Evolutionary conservation across 2,888 invertebrate species (phyloP), one percentile per base, ranked within the genome.

Genomic region (Heliconius cydno): DNA sequence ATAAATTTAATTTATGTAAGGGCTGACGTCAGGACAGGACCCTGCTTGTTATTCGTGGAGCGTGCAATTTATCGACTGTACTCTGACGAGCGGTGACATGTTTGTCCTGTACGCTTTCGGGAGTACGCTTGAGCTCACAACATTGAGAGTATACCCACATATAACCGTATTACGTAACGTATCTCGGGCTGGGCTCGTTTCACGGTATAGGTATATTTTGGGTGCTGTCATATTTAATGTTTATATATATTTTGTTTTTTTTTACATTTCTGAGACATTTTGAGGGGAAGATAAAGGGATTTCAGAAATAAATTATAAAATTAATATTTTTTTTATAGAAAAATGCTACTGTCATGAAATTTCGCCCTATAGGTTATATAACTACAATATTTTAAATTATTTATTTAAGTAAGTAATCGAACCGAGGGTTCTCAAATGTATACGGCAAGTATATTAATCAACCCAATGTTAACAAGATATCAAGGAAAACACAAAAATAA

Each of bases 1-100:
- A 93, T 93, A 92, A 93, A 94, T 93, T 94, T 91, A 93, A 94
- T 93, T 94, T 92, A 92, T 93, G 91, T 91, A 88, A 88, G 89
- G 89, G 89, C 87, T 91, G 92, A 90, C 90, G 89, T 90, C 87
- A 89, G 86, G 86, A 73, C 80, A 81, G 82, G 82, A 80, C 84
- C 85, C 89, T 90, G 89, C 89, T 93, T 93, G 90, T 88, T 92
- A 93, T 93, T 93, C 93, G 87, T 85, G 81, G 84, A 85, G 89
- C 90, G 90, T 90, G 89, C 89, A 87, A 89, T 90, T 92, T 91
- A 92, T 91, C 88, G 91, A 88, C 89, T 88, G 83, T 84, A 84
- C 85, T 82, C 85, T 91, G 91, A 92, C 90, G 79, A 79, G 73
- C 84, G 84, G 86, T 87, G 89, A 89, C 89, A 87, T 87, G 85